These are phyloP conservation scores for Halichoerus grypus DNA, from an alignment of 2,113 vertebrate species.

Conservation along the genomic window DNA sequence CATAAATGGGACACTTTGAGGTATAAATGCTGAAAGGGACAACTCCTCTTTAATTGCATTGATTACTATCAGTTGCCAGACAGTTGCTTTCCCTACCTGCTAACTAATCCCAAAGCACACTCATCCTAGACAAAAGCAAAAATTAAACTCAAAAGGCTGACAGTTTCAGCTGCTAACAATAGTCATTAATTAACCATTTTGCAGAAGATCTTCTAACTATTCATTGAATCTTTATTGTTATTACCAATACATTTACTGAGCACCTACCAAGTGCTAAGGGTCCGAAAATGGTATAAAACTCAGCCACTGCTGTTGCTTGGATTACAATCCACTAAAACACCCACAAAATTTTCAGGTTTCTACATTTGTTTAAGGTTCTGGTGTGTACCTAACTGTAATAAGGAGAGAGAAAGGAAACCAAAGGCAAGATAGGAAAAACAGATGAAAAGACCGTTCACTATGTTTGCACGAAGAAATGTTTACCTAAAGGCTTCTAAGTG, in stretches of 20 bases:
- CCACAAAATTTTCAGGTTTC: neutral
- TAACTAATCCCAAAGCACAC: neutral
- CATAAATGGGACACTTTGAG: neutral
- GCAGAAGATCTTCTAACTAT: neutral
- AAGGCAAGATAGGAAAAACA: neutral
- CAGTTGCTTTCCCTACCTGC: neutral
- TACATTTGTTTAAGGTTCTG: neutral
- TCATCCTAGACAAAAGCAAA: neutral
- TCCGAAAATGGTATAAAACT: neutral
- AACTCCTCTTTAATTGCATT: neutral
- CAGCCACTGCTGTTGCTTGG: neutral
- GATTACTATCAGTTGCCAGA: neutral
- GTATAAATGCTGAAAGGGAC: slow-evolving; percentile 5
- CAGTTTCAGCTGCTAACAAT: neutral
- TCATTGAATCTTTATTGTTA: neutral
- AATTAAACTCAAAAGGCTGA: neutral
- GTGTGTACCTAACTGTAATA: neutral
- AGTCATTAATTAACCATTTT: slow-evolving; percentile 35
- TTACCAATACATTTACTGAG: neutral
- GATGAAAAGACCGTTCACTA: neutral
- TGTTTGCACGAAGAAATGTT: neutral
- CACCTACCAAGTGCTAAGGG: neutral
- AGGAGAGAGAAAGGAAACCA: neutral
- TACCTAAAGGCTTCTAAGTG: neutral
- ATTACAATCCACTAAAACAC: neutral